phyloP scores from a whole-genome alignment of 2,888 invertebrate genomes.

The Rhorus exstirpatorius region DNA sequence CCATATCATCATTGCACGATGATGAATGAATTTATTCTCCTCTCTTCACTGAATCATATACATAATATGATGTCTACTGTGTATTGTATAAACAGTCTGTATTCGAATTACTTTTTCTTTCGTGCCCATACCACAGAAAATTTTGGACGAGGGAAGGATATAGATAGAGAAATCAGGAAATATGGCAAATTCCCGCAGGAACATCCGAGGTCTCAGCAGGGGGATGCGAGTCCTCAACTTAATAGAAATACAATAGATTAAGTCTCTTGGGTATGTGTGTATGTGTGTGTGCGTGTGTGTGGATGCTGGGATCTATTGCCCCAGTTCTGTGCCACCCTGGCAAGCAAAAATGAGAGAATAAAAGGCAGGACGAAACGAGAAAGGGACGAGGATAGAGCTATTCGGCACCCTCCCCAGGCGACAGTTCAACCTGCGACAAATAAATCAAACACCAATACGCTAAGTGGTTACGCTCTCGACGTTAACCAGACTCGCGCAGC shows the following conservation, averaged over 20 bases:
- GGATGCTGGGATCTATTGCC: conserved; percentile 70
- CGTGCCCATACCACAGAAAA: conserved; percentile 20
- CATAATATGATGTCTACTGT: conserved; percentile 19
- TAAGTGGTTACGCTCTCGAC: conserved; percentile 85
- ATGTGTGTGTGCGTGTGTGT: conserved; percentile 32
- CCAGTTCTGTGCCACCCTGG: conserved; percentile 12
- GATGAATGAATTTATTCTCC: neutral
- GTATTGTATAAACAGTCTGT: conserved; percentile 31
- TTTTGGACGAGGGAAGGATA: conserved; percentile 14
- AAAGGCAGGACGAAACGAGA: conserved; percentile 20
- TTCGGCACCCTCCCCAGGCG: conserved; percentile 81
- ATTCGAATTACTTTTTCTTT: conserved; percentile 25
- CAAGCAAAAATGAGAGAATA: conserved; percentile 32
- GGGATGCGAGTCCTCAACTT: conserved; percentile 72
- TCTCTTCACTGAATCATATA: conserved; percentile 13
- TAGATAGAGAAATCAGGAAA: conserved; percentile 70
- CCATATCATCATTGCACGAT: neutral
- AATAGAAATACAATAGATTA: conserved; percentile 84
- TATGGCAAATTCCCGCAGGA: conserved; percentile 70
- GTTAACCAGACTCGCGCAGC: conserved; percentile 83
- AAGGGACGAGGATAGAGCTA: conserved; percentile 23
- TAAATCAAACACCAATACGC: conserved; percentile 86
- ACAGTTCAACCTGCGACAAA: conserved; percentile 82
- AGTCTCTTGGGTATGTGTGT: conserved; percentile 27
- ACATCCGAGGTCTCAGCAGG: conserved; percentile 43